Evolutionary conservation across 2,888 invertebrate species (phyloP), one percentile per base, ranked within the genome.

Genomic region (Oligia fasciuncula): DNA sequence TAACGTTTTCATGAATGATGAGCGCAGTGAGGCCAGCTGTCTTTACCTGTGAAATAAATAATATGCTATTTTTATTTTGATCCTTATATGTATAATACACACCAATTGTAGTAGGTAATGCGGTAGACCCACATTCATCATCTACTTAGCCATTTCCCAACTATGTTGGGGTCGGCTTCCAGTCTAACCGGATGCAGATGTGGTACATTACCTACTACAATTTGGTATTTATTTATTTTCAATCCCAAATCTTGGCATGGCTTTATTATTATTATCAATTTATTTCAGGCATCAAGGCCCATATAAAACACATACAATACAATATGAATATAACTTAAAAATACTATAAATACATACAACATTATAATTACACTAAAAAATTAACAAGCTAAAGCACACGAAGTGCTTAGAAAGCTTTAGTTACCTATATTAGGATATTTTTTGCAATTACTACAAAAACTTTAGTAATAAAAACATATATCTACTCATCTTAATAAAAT

Each of bases 1-100:
- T 91, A 3, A 97, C 96, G 80, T 96, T 96, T 84, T 96, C 96
- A 81, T 96, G 96, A 19, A 97, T 88, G 5, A 93, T 89, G 0
- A 97, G 83, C 0, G 92, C 83, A 1, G 87, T 91, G 2, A 95
- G 66, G 17, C 89, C 88, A 0, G 91, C 91, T 84, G 73, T 88
- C 0, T 89, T 65, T 3, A 94, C 94, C 96, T 97, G 90, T 68
- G 49, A 93, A 94, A 77, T 66, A 65, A 65, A 76, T 40, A 13
- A 1, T 54, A 8, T 9, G 40, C 54, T 60, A 57, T 5, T 73
- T 82, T 19, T 73, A 67, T 43, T 51, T 60, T 60, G 9, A 40
- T 46, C 19, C 4, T 17, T 23, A 77, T 14, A 40, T 6, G 40
- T 40, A 40, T 40, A 40, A 40, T 40, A 40, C 6, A 40, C 40